These are phyloP conservation scores for Lepidostoma basale DNA, from an alignment of 1,140 invertebrate species.

Conservation along the genomic window DNA sequence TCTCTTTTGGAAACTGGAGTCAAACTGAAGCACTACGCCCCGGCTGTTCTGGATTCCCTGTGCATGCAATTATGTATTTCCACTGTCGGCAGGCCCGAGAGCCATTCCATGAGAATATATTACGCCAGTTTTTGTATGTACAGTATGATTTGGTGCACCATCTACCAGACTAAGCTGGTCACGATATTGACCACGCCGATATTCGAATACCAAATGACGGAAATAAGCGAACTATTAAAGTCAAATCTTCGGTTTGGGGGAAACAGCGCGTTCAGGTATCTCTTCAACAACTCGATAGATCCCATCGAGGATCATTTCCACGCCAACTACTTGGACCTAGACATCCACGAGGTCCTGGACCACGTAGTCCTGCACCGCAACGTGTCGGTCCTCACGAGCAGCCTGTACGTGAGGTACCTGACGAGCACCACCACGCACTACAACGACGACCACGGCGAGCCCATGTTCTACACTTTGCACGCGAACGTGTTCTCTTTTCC, in stretches of 20 bases:
- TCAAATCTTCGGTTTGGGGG: slow-evolving; percentile 39
- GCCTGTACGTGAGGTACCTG: slow-evolving; percentile 36
- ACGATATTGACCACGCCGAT: slow-evolving; percentile 36
- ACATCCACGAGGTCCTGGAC: slow-evolving; percentile 41
- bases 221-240: slow-evolving; percentile 29
- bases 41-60: slow-evolving; percentile 30
- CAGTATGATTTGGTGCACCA: slow-evolving; percentile 38
- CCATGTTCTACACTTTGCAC: slow-evolving; percentile 31
- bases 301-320: slow-evolving; percentile 33
- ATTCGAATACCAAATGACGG: slow-evolving; percentile 39
- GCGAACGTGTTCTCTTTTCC: slow-evolving; percentile 43
- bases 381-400: slow-evolving; percentile 38
- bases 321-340: slow-evolving; percentile 34
- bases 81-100: slow-evolving; percentile 27
- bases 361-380: slow-evolving; percentile 38
- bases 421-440: slow-evolving; percentile 31
- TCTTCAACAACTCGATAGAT: slow-evolving; percentile 43
- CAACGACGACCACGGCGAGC: slow-evolving; percentile 37
- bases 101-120: slow-evolving; percentile 38
- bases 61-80: slow-evolving; percentile 37
- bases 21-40: slow-evolving; percentile 25
- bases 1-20: slow-evolving; percentile 34
- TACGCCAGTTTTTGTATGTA: slow-evolving; percentile 39
- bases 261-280: slow-evolving; percentile 35
- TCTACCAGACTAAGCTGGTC: slow-evolving; percentile 42